Percentiles rank a stretch among this genome's conserved stretches.
These are phyloP conservation scores for Trichosurus vulpecula DNA, from an alignment of 2,797 vertebrate species.

Conservation along the genomic window DNA sequence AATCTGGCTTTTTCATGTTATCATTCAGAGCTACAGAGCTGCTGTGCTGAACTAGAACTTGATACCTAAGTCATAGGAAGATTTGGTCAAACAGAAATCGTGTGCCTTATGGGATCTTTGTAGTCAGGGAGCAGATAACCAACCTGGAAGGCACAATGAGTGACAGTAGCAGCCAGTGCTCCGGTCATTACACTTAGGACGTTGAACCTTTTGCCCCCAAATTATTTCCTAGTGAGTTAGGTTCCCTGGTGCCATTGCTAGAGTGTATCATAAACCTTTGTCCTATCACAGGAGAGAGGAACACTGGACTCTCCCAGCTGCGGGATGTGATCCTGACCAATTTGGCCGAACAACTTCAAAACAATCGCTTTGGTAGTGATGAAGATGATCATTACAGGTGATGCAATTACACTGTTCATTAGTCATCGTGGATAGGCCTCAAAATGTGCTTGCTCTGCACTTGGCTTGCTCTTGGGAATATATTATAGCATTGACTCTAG, in stretches of 20 bases:
- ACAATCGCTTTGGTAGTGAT: constrained; percentile 98
- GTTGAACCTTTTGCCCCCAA: background rate
- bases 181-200: background rate
- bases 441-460: constrained; percentile 12
- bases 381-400: constrained; percentile 99
- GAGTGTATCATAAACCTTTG: constrained; percentile 41
- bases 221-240: background rate
- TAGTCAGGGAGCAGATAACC: background rate
- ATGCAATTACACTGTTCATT: constrained; percentile 37
- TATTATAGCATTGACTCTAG: background rate
- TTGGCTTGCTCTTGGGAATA: background rate
- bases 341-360: constrained; percentile 95
- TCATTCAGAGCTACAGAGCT: background rate
- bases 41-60: background rate
- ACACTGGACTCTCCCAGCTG: constrained; percentile 94
- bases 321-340: constrained; percentile 97
- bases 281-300: constrained; percentile 91
- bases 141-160: background rate
- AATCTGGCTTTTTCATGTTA: background rate
- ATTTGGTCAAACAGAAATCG: background rate
- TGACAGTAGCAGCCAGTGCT: background rate
- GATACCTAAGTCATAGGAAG: background rate
- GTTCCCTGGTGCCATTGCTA: constrained; percentile 28
- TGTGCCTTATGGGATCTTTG: background rate
- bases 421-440: background rate